These are phyloP conservation scores for Colistium nudipinnis DNA, from an alignment of 2,113 vertebrate species.

Conservation along the genomic window DNA sequence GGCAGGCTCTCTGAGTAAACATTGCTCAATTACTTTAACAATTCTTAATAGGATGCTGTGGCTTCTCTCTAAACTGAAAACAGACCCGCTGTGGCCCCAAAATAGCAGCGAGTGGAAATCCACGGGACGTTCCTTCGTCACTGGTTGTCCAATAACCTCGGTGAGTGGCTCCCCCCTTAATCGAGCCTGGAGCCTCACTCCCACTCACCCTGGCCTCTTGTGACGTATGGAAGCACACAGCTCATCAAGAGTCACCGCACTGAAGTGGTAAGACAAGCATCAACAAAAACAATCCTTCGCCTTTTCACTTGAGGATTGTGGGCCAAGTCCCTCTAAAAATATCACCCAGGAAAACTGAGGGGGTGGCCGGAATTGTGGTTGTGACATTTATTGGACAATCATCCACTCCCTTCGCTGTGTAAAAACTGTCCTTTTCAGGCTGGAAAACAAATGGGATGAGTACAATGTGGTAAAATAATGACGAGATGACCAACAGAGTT, in stretches of 20 bases:
- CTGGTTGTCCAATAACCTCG: conserved; percentile 59
- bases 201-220: conserved; percentile 71
- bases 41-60: conserved; percentile 77
- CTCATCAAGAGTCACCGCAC: conserved; percentile 76
- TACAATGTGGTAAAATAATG: conserved; percentile 52
- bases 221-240: conserved; percentile 76
- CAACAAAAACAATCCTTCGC: conserved; percentile 75
- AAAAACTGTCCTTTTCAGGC: conserved; percentile 62
- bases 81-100: conserved; percentile 66
- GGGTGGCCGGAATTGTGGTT: conserved; percentile 60
- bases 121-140: conserved; percentile 59
- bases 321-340: conserved; percentile 74
- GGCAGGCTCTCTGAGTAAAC: conserved; percentile 56
- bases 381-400: conserved; percentile 74
- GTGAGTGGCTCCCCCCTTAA: conserved; percentile 69
- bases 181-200: conserved; percentile 76
- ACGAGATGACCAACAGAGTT: conserved; percentile 48
- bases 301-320: conserved; percentile 68
- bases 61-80: conserved; percentile 75
- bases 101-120: conserved; percentile 77
- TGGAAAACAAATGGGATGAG: conserved; percentile 67
- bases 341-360: conserved; percentile 65
- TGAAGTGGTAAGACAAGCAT: conserved; percentile 72
- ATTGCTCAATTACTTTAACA: conserved; percentile 69
- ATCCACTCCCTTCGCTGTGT: conserved; percentile 59